These are phyloP conservation scores for Triplophysa yarkandensis DNA, from an alignment of 2,797 vertebrate species.

Conservation along the genomic window DNA sequence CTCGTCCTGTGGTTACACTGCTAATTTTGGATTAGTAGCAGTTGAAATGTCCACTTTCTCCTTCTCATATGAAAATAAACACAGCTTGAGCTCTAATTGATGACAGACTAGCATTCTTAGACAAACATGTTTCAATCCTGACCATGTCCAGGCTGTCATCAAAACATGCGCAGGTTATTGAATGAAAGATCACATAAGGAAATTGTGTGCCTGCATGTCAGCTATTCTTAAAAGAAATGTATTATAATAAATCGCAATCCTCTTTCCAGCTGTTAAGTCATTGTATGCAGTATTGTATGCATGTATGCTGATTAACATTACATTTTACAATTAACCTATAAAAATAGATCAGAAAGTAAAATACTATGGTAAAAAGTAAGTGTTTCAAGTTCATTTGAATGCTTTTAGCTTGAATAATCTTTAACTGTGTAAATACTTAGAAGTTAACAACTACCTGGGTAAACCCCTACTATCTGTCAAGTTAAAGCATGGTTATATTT, in stretches of 20 bases:
- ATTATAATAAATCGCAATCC: slow-evolving; percentile 36
- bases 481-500: slow-evolving; percentile 35
- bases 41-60: slow-evolving; percentile 22
- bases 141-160: slow-evolving; percentile 8
- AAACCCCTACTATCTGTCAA: not conserved
- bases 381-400: not conserved
- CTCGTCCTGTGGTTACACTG: slow-evolving; percentile 29
- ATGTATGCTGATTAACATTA: no score
- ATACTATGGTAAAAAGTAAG: slow-evolving; percentile 24
- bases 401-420: slow-evolving; percentile 2
- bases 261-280: slow-evolving; percentile 78
- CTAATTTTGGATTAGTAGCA: slow-evolving; percentile 43
- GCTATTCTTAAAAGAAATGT: not conserved
- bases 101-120: not conserved
- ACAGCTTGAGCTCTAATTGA: slow-evolving; percentile 10
- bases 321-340: not conserved
- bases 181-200: not conserved
- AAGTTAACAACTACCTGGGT: slow-evolving; percentile 1
- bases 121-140: slow-evolving; percentile 10
- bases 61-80: not conserved
- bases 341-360: not conserved
- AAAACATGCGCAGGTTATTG: not conserved
- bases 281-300: slow-evolving; percentile 66
- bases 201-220: not conserved
- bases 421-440: slow-evolving; percentile 13